Evolutionary conservation across 2,888 invertebrate species (phyloP), one percentile per base, ranked within the genome.

Genomic region (Philereme transversata): DNA sequence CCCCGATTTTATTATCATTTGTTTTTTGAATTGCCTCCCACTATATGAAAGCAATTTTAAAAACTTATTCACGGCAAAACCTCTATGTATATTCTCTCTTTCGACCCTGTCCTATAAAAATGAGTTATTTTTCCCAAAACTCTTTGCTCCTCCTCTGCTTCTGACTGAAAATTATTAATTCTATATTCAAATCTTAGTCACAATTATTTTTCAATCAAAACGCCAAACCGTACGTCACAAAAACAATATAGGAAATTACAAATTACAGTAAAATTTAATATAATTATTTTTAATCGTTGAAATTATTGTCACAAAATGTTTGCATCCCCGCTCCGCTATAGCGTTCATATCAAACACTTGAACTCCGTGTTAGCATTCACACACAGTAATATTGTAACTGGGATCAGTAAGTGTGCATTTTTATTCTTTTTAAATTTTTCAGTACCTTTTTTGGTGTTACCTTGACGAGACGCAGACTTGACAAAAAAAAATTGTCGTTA

Each of bases 201-300:
- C 62, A 71, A 69, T 65, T 60, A 69, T 62, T 72, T 75, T 59
- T 50, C 65, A 68, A 60, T 65, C 68, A 75, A 77, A 75, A 73
- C 65, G 69, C 51, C 69, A 69, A 58, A 58, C 57, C 64, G 62
- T 55, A 68, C 60, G 65, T 62, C 50, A 65, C 65, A 69, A 78
- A 83, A 84, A 86, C 75, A 81, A 87, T 85, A 81, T 83, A 82
- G 79, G 66, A 71, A 72, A 65, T 64, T 66, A 57, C 62, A 65
- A 64, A 74, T 63, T 62, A 61, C 77, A 73, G 69, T 73, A 70
- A 71, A 78, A 81, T n/a, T n/a, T n/a, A n/a, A 73, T 70, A 68
- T 71, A 59, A 68, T 55, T 36, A 46, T 34, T 34, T 54, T 61
- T 51, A 55, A 57, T 67, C 58, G 47, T 65, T 57, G 54, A 66